Conservation (phyloP, 2,113 vertebrate genomes). For the Melanotaenia duboulayi region DNA sequence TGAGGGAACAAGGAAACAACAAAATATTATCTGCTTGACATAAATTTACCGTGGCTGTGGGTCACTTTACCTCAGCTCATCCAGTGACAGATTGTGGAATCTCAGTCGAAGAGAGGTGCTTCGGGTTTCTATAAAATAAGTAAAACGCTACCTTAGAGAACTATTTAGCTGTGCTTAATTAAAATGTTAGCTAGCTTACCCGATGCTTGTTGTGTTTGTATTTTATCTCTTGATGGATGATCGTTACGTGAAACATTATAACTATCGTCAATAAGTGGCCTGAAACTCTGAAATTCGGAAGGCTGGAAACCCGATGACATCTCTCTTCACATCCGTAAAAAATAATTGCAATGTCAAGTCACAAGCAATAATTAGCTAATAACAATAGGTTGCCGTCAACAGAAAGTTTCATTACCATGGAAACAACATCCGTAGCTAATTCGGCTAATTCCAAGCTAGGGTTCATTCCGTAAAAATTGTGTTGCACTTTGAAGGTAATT, state of each 20-base stretch:
- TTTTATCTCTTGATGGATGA: not conserved
- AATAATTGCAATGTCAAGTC: too few relatives aligned
- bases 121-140: constrained; percentile 12
- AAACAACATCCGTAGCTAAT: constrained; percentile 38
- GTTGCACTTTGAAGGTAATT: not conserved
- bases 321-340: not conserved
- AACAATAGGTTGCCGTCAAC: not conserved
- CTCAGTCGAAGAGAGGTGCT: constrained; percentile 6
- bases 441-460: not conserved
- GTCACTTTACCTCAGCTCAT: constrained; percentile 59
- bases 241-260: not conserved
- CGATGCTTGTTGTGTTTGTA: not conserved
- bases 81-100: constrained; percentile 57
- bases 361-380: not conserved
- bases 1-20: too few relatives aligned
- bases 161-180: not conserved
- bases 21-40: not conserved
- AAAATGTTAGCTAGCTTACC: constrained; percentile 23
- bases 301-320: constrained; percentile 28
- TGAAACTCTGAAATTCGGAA: not conserved
- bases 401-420: constrained; percentile 60
- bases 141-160: not conserved
- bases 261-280: not conserved
- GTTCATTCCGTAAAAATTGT: too few relatives aligned
- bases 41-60: not conserved